These are phyloP conservation scores for Cetoscarus ocellatus DNA, from an alignment of 2,797 vertebrate species.

Conservation along the genomic window DNA sequence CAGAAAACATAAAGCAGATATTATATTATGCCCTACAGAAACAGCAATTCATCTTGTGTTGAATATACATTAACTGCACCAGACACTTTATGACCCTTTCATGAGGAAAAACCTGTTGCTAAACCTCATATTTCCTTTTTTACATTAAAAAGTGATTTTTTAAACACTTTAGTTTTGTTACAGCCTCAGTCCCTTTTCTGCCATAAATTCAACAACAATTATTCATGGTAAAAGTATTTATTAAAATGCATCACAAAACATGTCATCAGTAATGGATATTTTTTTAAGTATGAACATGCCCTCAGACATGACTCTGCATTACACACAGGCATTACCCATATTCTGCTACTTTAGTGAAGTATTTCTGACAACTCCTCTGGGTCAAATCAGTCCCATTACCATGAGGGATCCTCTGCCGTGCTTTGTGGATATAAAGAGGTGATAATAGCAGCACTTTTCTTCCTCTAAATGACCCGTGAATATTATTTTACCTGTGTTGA, in stretches of 20 bases:
- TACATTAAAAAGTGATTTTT: too few species aligned
- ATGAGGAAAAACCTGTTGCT: background rate
- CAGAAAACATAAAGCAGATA: too few species aligned
- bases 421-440: constrained; percentile 69
- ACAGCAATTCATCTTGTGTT: too few species aligned
- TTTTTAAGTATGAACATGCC: constrained; percentile 1
- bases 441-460: constrained; percentile 70
- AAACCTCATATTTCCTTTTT: background rate
- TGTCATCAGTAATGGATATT: background rate
- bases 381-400: constrained; percentile 63
- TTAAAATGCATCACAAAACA: background rate
- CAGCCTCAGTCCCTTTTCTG: background rate
- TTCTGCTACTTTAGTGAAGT: constrained; percentile 26
- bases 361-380: constrained; percentile 35
- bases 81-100: background rate
- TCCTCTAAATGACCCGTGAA: constrained; percentile 83
- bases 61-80: too few species aligned
- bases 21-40: too few species aligned
- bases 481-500: constrained; percentile 87
- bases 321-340: constrained; percentile 44
- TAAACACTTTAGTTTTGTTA: too few species aligned
- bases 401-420: constrained; percentile 34
- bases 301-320: constrained; percentile 39
- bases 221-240: background rate
- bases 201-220: background rate